phyloP scores from a whole-genome alignment of 2,888 invertebrate genomes.

The Melieria omissa region DNA sequence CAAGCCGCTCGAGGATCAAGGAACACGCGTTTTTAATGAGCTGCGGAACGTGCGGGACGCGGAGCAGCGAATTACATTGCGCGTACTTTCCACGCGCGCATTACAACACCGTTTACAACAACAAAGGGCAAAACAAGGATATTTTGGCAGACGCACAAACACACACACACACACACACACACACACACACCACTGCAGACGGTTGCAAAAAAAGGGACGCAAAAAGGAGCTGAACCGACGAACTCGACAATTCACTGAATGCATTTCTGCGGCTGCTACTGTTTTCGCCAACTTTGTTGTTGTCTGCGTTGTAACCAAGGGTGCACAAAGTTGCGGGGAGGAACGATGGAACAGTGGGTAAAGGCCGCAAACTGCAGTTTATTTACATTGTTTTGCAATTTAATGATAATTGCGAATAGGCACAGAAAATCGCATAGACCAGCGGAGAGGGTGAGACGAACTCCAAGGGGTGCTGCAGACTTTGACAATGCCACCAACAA shows the following conservation, averaged over 20 bases:
- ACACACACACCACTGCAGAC: background rate
- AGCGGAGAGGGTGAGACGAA: no score
- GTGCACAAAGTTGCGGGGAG: no score
- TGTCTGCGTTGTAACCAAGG: background rate
- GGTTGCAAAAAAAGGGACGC: slow-evolving; percentile 1
- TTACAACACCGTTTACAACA: background rate
- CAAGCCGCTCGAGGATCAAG: slow-evolving; percentile 10
- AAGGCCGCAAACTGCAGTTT: slow-evolving; percentile 19
- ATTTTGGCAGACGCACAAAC: slow-evolving; percentile 1
- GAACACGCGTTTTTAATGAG: background rate
- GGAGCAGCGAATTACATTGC: no score
- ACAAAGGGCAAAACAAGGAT: background rate
- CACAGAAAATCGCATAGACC: background rate
- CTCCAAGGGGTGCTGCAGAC: no score
- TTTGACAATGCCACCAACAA: no score
- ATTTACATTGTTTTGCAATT: slow-evolving; percentile 34
- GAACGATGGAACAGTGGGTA: slow-evolving; percentile 7
- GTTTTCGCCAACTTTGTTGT: background rate
- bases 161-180: no score
- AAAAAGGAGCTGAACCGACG: background rate
- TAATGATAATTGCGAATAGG: slow-evolving; percentile 29
- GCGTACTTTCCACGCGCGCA: slow-evolving; percentile 5
- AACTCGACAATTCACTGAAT: background rate
- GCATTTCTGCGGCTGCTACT: background rate
- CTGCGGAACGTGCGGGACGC: background rate